Evolutionary conservation across 2,113 vertebrate species (phyloP).

Genomic region (Gymnogyps californianus): DNA sequence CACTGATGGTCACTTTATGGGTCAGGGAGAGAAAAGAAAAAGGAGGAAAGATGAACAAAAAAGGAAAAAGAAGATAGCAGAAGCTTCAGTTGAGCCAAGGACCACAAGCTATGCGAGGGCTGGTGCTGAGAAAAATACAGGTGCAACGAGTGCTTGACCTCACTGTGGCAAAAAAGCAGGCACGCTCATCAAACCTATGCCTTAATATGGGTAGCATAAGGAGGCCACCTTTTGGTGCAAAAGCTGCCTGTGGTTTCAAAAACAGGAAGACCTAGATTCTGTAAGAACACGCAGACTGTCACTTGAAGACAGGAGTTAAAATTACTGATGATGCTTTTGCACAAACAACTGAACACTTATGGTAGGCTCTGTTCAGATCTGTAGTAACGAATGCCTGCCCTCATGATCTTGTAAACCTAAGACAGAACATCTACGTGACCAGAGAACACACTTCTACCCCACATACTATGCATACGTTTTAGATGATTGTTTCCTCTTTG

Average conservation of each 20-base stretch:
- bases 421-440: not conserved
- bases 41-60: not conserved
- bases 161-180: not conserved
- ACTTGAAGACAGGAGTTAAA: not conserved
- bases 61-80: not conserved
- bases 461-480: not conserved
- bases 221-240: not conserved
- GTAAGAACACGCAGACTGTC: not conserved
- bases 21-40: not conserved
- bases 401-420: not conserved
- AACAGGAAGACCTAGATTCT: not conserved
- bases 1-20: not conserved
- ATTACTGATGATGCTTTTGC: not conserved
- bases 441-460: not conserved
- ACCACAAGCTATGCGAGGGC: not conserved
- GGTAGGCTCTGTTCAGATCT: not conserved
- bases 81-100: not conserved
- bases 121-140: not conserved
- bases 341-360: not conserved
- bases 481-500: not conserved
- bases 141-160: accelerated
- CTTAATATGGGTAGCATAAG: not conserved
- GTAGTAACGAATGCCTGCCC: not conserved
- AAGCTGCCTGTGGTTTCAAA: not conserved
- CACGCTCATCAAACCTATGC: not conserved